These are phyloP conservation scores for Semnornis frantzii DNA, from an alignment of 2,113 vertebrate species.

Conservation along the genomic window DNA sequence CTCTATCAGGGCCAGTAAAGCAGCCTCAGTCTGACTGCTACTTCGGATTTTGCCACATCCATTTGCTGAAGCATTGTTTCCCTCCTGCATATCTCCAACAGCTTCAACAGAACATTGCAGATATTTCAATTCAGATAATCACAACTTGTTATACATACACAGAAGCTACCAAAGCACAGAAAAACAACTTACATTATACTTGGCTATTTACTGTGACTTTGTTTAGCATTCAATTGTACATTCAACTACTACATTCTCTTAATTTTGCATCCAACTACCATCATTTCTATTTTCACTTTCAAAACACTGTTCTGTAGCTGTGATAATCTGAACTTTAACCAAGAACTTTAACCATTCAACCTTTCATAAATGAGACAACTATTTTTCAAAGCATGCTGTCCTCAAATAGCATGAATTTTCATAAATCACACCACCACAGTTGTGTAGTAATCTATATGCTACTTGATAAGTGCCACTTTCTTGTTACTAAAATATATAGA, in stretches of 20 bases:
- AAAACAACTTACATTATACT: neutral
- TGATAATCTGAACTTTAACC: neutral
- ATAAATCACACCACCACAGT: neutral
- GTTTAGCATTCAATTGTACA: neutral
- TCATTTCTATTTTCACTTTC: neutral
- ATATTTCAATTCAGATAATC: neutral
- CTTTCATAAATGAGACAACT: neutral
- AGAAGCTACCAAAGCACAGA: neutral
- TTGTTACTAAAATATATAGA: neutral
- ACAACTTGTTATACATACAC: neutral
- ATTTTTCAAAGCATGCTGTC: neutral
- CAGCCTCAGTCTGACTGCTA: slow-evolving; percentile 78
- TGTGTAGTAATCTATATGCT: neutral
- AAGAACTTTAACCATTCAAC: neutral
- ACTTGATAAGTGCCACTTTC: neutral
- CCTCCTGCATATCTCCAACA: slow-evolving; percentile 74
- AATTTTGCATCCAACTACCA: neutral
- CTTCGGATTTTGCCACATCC: slow-evolving; percentile 68
- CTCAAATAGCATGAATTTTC: neutral
- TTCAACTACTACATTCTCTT: neutral
- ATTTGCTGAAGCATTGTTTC: slow-evolving; percentile 37
- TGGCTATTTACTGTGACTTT: neutral
- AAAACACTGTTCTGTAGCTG: neutral
- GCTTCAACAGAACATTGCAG: slow-evolving; percentile 48
- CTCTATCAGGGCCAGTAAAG: slow-evolving; percentile 87